Conservation (phyloP, 2,888 invertebrate genomes). For the Drosophila fulvimacula region DNA sequence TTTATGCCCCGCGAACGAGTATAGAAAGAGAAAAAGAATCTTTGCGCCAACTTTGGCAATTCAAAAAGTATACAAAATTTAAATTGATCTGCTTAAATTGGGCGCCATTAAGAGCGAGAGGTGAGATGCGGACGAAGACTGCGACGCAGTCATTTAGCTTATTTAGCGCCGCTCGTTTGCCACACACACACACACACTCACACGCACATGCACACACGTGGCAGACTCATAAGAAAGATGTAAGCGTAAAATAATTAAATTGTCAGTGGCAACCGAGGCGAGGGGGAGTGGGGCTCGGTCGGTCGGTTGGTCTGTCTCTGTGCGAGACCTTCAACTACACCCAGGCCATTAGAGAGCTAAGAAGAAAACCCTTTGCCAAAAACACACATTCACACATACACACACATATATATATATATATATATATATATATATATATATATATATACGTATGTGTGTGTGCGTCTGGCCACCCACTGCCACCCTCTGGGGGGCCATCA, state of each 20-base stretch:
- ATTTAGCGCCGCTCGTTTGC: constrained; percentile 35
- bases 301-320: constrained; percentile 16
- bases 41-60: constrained; percentile 4
- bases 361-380: constrained; percentile 61
- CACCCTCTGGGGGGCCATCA: constrained; percentile 61
- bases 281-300: not conserved
- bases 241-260: constrained; percentile 75
- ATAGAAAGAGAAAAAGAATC: not conserved
- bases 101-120: not conserved
- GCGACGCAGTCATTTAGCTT: constrained; percentile 47
- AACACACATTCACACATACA: too few relatives aligned
- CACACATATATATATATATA: too few relatives aligned
- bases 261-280: constrained; percentile 68
- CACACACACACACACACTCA: constrained; percentile 6
- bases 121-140: not conserved
- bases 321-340: constrained; percentile 33
- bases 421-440: not conserved
- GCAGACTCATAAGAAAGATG: constrained; percentile 53
- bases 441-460: not conserved
- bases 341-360: constrained; percentile 62
- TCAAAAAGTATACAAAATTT: constrained; percentile 14
- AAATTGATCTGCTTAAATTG: constrained; percentile 26
- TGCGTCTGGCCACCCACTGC: not conserved
- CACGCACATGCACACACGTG: constrained; percentile 1
- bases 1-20: too few relatives aligned